Percentiles rank a stretch among this genome's conserved stretches.
Conservation (phyloP, 2,888 invertebrate species). For the Trisateles emortualis region DNA sequence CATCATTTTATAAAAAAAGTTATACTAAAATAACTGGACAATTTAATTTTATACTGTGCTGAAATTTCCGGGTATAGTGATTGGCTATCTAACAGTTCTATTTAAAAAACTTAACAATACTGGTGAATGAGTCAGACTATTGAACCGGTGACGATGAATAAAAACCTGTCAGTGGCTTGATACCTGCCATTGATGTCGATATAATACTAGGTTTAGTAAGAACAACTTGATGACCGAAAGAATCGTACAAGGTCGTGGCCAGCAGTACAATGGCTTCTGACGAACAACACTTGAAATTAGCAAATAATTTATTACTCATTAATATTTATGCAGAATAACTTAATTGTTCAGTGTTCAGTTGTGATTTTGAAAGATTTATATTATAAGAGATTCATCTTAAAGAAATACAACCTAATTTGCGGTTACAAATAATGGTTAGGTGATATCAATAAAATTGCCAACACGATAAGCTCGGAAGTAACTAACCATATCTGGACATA, state of each 20-base stretch:
- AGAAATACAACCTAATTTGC: not conserved
- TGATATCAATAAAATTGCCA: not conserved
- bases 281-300: slow-evolving; percentile 48
- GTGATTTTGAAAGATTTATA: slow-evolving; percentile 11
- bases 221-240: slow-evolving; percentile 70
- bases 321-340: slow-evolving; percentile 48
- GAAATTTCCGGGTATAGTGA: slow-evolving; percentile 59
- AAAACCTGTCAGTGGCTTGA: slow-evolving; percentile 64
- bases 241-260: slow-evolving; percentile 75
- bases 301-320: slow-evolving; percentile 49
- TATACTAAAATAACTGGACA: slow-evolving; percentile 53
- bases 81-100: slow-evolving; percentile 64
- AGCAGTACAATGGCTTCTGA: slow-evolving; percentile 76
- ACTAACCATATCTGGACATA: slow-evolving; percentile 4
- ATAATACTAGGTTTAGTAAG: slow-evolving; percentile 54
- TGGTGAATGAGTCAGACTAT: slow-evolving; percentile 71
- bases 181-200: slow-evolving; percentile 41
- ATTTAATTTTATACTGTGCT: slow-evolving; percentile 45
- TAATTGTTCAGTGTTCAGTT: slow-evolving; percentile 23
- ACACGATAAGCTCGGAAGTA: not conserved
- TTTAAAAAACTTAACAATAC: slow-evolving; percentile 65
- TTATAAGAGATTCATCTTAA: slow-evolving; percentile 7
- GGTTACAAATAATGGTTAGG: not conserved
- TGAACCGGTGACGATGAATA: slow-evolving; percentile 58
- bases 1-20: slow-evolving; percentile 38